Evolutionary conservation across 2,888 invertebrate species (phyloP), one percentile per base, ranked within the genome.

Genomic region (Perizoma flavofasciatum): DNA sequence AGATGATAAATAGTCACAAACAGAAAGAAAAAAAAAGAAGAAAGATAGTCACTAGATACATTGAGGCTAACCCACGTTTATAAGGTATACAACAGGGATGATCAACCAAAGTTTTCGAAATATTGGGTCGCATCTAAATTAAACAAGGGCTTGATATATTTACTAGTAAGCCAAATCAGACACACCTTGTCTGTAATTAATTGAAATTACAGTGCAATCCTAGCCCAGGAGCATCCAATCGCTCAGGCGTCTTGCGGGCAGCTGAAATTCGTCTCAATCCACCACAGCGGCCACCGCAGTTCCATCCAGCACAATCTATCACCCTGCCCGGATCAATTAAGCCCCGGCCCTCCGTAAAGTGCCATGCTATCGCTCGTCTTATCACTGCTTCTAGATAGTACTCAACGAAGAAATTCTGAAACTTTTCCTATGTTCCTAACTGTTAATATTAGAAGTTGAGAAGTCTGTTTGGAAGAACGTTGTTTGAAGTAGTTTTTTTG

Each of bases 281-380:
- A 65, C 75, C 77, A 68, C 78, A 74, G 67, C 69, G 61, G 61
- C 75, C 66, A 63, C 70, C 72, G 67, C 75, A 70, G 69, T 70
- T 68, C 75, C 59, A 65, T 73, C 66, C 65, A 61, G 66, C 65
- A 71, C 79, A 69, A 85, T 85, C 82, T 81, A 82, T 85, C 86
- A 84, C 79, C 70, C 81, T 74, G 80, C 78, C 80, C 67, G 78
- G 58, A 84, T 85, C 82, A 83, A 86, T 85, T 84, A 84, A 83
- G 81, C 76, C 72, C 70, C 66, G 66, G 72, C 73, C 73, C 70
- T 69, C 68, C 61, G 41, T 61, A 49, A 54, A 49, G 48, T 49
- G 41, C 59, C 40, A 8, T 40, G 39, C 49, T 35, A 46, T 59
- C 34, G 49, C 10, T 32, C 6, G 49, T 6, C 54, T 40, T 59